These are phyloP conservation scores for Dolichomitus sp. DNA, from an alignment of 2,888 invertebrate species.

Conservation along the genomic window DNA sequence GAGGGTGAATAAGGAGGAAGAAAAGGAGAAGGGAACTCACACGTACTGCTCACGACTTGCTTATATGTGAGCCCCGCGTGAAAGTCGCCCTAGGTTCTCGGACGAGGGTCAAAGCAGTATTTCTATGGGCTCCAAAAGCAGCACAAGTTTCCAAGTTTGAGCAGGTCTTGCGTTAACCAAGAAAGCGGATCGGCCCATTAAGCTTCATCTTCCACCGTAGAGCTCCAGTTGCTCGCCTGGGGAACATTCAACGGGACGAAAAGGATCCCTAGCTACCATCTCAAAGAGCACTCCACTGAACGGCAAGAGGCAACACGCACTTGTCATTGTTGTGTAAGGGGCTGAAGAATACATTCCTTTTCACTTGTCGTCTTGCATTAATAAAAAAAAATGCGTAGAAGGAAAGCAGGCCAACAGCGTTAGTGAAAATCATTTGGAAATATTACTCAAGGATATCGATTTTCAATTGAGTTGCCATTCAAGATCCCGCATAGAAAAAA, in stretches of 20 bases:
- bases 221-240: conserved; percentile 45
- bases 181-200: conserved; percentile 77
- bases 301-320: conserved; percentile 33
- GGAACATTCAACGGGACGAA: conserved; percentile 44
- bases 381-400: background rate
- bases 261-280: conserved; percentile 53
- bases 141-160: conserved; percentile 4
- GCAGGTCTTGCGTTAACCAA: conserved; percentile 49
- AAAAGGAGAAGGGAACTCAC: background rate
- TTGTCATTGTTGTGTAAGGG: conserved; percentile 31
- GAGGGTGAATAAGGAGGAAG: background rate
- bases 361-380: background rate
- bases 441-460: background rate
- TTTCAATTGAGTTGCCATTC: background rate
- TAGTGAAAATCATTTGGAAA: background rate
- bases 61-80: conserved; percentile 9
- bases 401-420: background rate
- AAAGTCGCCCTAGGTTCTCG: conserved; percentile 10
- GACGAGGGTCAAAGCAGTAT: conserved; percentile 34
- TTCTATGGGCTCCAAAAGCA: conserved; percentile 20
- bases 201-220: conserved; percentile 76
- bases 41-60: conserved; percentile 42
- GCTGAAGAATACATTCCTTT: conserved; percentile 1
- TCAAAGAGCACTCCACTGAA: conserved; percentile 58
- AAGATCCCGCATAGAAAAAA: too few relatives aligned